A percentile compares a stretch with the other conserved stretches of the same genome.
These are phyloP conservation scores for Microctonus aethiopoides DNA, from an alignment of 2,888 invertebrate species.

Conservation along the genomic window DNA sequence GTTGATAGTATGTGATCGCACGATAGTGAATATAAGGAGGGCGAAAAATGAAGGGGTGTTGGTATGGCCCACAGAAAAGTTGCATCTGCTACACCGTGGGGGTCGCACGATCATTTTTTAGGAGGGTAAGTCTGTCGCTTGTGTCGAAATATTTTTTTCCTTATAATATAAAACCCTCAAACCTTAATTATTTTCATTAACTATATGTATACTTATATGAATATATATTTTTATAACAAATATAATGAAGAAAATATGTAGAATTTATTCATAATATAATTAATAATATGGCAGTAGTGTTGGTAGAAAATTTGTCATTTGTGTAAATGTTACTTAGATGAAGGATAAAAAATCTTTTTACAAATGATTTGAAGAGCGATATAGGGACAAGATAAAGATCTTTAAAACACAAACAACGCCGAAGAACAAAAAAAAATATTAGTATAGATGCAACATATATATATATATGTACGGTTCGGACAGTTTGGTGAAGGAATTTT, in stretches of 20 bases:
- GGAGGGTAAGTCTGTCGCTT: slow-evolving; percentile 51
- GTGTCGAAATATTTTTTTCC: slow-evolving; percentile 25
- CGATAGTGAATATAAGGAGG: slow-evolving; percentile 25
- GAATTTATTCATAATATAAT: slow-evolving; percentile 2
- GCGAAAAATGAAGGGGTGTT: slow-evolving; percentile 20
- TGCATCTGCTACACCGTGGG: slow-evolving; percentile 64
- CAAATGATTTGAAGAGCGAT: slow-evolving; percentile 12
- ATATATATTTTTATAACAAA: neutral
- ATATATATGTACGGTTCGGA: neutral
- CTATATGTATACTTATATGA: neutral
- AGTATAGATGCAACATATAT: neutral
- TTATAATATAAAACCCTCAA: neutral
- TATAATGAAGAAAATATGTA: neutral
- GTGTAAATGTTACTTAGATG: neutral
- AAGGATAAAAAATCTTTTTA: slow-evolving; percentile 7
- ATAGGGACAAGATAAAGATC: slow-evolving; percentile 20
- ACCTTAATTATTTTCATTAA: slow-evolving; percentile 10
- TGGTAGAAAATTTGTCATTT: slow-evolving; percentile 7
- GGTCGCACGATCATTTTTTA: slow-evolving; percentile 62
- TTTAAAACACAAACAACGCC: slow-evolving; percentile 2
- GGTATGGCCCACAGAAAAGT: slow-evolving; percentile 47
- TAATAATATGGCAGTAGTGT: slow-evolving; percentile 3
- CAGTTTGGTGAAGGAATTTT: neutral
- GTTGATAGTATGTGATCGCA: slow-evolving; percentile 23
- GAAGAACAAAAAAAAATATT: slow-evolving; percentile 16